Base-by-base conservation (phyloP, 2,888 invertebrate genomes). In the Eristalis tenax region DNA sequence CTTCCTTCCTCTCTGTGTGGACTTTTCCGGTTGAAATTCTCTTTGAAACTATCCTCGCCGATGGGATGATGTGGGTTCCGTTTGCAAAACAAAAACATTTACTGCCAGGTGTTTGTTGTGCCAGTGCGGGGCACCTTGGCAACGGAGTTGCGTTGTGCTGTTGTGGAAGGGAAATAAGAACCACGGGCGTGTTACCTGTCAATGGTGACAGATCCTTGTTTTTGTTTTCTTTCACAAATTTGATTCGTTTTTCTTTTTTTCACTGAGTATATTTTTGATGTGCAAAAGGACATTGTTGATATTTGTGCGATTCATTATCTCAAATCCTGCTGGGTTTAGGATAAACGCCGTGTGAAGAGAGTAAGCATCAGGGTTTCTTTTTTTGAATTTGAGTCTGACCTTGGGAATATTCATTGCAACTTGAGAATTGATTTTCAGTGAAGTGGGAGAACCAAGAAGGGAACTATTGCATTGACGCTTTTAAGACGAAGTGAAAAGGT, bases 51-150 rank as follows among this genome's bases (percentile, higher is more conserved):
- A 38, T 63, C 63, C 43, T 69, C 13, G 43, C 15, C 35, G 8
- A 50, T 35, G 61, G 35, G 56, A 22, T 56, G 35, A 26, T 23
- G 50, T 50, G n/a, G 38, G 35, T 40, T 59, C 8, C 23, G 26
- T 26, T 35, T 50, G 22, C 6, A 35, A 50, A 43, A 68, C 66
- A 61, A 68, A 64, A 61, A 76, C 63, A 57, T 15, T 69, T 18
- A 32, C 10, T 66, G 71, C 35, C 78, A 75, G 75, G 57, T 73
- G 83, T 83, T 87, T 87, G 87, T 87, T 87, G 71, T 87, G 75
- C 18, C 68, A 10, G 32, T 35, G 32, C 22, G 23, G 68, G 35
- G 40, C 32, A 73, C 83, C 87, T 79, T 83, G 87, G 71, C 73
- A 83, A 83, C 87, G 68, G 26, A 13, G 61, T 68, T 50, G 18